These are phyloP conservation scores for Pituophis catenifer DNA, from an alignment of 2,113 vertebrate species.

Conservation along the genomic window DNA sequence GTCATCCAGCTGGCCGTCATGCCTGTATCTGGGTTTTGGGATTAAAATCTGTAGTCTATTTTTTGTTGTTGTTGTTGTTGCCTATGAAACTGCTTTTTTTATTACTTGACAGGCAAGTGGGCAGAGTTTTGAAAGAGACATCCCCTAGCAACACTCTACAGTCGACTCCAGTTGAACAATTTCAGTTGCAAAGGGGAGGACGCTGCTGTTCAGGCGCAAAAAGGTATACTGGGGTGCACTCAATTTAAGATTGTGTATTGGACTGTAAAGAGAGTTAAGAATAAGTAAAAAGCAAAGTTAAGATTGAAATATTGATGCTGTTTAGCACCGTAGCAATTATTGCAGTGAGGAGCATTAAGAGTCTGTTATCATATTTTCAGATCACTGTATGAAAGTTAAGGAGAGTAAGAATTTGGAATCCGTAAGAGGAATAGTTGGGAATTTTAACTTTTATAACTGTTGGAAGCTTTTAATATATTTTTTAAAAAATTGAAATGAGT, in stretches of 20 bases:
- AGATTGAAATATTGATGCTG: background rate
- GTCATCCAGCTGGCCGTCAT: background rate
- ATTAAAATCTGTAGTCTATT: background rate
- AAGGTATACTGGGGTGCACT: slow-evolving; percentile 50
- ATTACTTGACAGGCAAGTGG: slow-evolving; percentile 64
- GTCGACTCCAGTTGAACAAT: slow-evolving; percentile 63
- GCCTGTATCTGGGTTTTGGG: background rate
- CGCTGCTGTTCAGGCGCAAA: slow-evolving; percentile 67
- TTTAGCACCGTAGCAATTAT: background rate
- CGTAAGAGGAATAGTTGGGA: background rate
- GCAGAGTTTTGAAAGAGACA: slow-evolving; percentile 69
- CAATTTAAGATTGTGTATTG: background rate
- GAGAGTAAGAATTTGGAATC: background rate
- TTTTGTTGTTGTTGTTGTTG: background rate
- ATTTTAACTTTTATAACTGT: background rate
- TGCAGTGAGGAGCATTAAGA: fast-evolving
- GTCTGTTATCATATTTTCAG: background rate
- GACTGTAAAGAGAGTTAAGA: fast-evolving
- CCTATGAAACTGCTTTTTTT: slow-evolving; percentile 33
- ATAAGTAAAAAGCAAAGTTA: background rate
- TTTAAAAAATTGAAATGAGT: background rate
- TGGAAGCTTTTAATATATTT: background rate
- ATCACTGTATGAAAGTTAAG: background rate
- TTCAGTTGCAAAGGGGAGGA: slow-evolving; percentile 70
- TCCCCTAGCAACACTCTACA: slow-evolving; percentile 61